phyloP scores from a whole-genome alignment of 37 sponge, comb jelly and placozoan species.

The Halichondria panicea region DNA sequence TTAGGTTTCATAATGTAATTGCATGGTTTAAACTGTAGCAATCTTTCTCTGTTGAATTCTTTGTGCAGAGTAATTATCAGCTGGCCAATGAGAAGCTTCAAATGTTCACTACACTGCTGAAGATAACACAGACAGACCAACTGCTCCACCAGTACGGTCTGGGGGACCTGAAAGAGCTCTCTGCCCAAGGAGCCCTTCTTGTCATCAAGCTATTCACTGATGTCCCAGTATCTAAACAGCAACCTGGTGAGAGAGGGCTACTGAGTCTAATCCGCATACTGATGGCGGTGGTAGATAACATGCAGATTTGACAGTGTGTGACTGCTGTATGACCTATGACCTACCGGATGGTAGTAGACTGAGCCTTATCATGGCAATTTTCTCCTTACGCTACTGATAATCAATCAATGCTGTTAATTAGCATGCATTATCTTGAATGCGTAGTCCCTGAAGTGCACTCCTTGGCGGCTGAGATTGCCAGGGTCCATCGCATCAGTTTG shows the following conservation, averaged over 20 bases:
- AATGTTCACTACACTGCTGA: not conserved
- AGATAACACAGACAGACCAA: slow-evolving; percentile 15
- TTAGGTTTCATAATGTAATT: too few species aligned
- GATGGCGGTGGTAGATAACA: too few species aligned
- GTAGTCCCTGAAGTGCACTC: slow-evolving; percentile 17
- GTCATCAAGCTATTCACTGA: slow-evolving; percentile 28
- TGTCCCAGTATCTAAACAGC: not conserved
- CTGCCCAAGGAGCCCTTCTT: not conserved
- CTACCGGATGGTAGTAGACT: not conserved
- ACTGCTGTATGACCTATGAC: not conserved
- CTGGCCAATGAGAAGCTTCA: slow-evolving; percentile 14
- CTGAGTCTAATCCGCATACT: too few species aligned
- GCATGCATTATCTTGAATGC: not conserved
- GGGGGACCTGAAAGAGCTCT: slow-evolving; percentile 3
- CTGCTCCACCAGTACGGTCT: slow-evolving; percentile 20
- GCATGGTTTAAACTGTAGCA: too few species aligned
- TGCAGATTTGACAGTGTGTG: not conserved
- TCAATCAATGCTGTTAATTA: too few species aligned
- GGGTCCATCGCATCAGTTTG: slow-evolving; percentile 17
- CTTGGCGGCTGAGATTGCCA: slow-evolving; percentile 24
- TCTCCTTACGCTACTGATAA: too few species aligned
- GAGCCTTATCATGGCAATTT: too few species aligned
- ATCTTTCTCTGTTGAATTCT: too few species aligned
- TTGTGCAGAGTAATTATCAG: too few species aligned
- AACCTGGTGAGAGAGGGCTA: too few species aligned